Base-by-base conservation (phyloP, 30 jellyfish, hydroid and myxozoan species). In the Mastigias papua region DNA sequence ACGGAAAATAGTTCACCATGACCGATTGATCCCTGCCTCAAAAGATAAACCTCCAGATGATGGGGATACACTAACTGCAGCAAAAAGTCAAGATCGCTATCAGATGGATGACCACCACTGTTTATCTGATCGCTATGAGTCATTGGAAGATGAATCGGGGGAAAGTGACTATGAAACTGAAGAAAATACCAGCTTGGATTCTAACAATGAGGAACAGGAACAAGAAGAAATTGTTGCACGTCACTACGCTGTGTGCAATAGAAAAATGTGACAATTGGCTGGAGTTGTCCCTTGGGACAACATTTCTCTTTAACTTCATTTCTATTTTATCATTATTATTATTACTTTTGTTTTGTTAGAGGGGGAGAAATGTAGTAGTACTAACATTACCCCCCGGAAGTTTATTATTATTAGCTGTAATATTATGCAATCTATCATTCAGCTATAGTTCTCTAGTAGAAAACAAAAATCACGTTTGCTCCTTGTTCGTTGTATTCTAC, bases 391-490 rank as follows among this genome's bases (percentile, higher is more conserved):
- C 54, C 54, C 54, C 54, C 54, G 54, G 54, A 4, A 42, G 54
- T 42, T 42, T 8, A 42, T 15, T 42, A 42, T 42, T 42, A 42
- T 42, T 42, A 42, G 54, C 54, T 42, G 54, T 42, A 42, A 15
- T 15, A 42, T 42, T 42, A 15, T 42, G 54, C 54, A 42, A 42
- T 26, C 76, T 25, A 25, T 65, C 35, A 65, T 65, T 65, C 76
- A 37, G 76, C 25, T 65, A 65, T 35, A 65, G 76, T 65, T 65
- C 34, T 65, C 76, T 65, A 65, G 0, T 65, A 65, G 76, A 25
- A 65, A 25, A 15, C 0, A 35, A 34, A 32, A 65, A 17, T 23
- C 35, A 94, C 15, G 99, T 92, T 97, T 91, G 13, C 76, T 74
- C 86, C 54, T 68, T 74, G 29, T 74, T 37, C 64, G 54, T 68